These are phyloP conservation scores for Mungos mungo DNA, from an alignment of 2,113 vertebrate genomes.

Conservation along the genomic window DNA sequence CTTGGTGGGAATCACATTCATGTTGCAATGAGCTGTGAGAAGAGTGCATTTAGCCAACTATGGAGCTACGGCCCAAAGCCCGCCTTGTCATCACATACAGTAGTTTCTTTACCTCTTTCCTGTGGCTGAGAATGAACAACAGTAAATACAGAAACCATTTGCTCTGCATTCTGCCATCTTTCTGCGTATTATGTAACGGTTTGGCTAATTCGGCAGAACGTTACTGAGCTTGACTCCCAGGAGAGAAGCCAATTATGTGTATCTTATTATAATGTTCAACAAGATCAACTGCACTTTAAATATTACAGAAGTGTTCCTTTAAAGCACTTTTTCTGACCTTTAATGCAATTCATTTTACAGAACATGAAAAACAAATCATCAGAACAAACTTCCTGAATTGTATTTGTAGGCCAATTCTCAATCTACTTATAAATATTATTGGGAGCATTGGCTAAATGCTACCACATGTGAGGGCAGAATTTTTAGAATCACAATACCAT, in stretches of 20 bases:
- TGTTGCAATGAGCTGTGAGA: constrained; percentile 55
- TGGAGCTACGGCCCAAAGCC: constrained; percentile 29
- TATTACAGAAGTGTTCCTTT: constrained; percentile 28
- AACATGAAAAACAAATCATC: constrained; percentile 70
- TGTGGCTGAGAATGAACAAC: constrained; percentile 42
- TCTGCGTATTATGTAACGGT: constrained; percentile 57
- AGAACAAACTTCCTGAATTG: constrained; percentile 63
- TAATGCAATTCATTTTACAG: constrained; percentile 64
- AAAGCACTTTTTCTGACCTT: constrained; percentile 57
- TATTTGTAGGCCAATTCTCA: constrained; percentile 69
- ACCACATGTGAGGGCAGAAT: constrained; percentile 67
- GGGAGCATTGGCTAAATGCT: constrained; percentile 65
- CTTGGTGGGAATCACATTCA: constrained; percentile 67
- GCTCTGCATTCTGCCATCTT: constrained; percentile 71
- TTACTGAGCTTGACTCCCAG: constrained; percentile 47
- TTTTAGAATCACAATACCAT: constrained; percentile 56
- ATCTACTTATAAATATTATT: constrained; percentile 74
- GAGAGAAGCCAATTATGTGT: constrained; percentile 45
- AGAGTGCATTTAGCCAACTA: constrained; percentile 45
- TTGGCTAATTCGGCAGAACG: constrained; percentile 65
- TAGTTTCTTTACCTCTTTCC: constrained; percentile 55
- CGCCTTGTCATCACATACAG: constrained; percentile 47
- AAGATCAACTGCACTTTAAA: constrained; percentile 43
- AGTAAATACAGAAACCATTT: constrained; percentile 52
- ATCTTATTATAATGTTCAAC: constrained; percentile 40